These are phyloP conservation scores for Brachyopa scutellaris DNA, from an alignment of 2,888 invertebrate species.

Conservation along the genomic window DNA sequence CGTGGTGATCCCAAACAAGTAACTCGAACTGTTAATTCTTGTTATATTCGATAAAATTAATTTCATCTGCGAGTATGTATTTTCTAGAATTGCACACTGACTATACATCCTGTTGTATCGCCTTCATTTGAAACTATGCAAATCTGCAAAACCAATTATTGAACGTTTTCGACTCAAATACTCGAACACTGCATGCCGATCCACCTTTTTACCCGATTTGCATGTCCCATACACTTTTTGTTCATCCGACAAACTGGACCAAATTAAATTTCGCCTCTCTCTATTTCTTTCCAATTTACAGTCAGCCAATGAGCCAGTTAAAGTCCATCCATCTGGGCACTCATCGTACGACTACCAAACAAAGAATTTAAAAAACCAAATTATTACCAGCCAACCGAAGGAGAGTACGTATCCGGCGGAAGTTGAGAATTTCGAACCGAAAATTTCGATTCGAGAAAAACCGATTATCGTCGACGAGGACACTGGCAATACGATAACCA, in stretches of 20 bases:
- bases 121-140: neutral
- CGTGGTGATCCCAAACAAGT: too few species aligned
- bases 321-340: constrained; percentile 74
- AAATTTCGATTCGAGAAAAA: constrained; percentile 73
- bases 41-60: too few species aligned
- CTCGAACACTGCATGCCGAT: neutral
- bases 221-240: neutral
- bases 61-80: too few species aligned
- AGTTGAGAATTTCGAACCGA: constrained; percentile 73
- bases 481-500: constrained; percentile 51
- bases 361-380: constrained; percentile 79
- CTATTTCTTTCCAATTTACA: constrained; percentile 64
- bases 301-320: constrained; percentile 79
- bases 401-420: constrained; percentile 68
- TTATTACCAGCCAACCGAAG: constrained; percentile 73
- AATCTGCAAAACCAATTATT: constrained; percentile 6
- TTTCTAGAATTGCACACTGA: too few species aligned
- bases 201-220: neutral
- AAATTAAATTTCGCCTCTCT: too few species aligned
- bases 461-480: constrained; percentile 68
- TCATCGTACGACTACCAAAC: constrained; percentile 75
- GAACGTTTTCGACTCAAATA: too few species aligned
- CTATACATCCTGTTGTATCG: neutral
- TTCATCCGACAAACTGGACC: neutral
- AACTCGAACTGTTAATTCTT: too few species aligned